Base-by-base conservation (phyloP, 2,888 invertebrate genomes). In the Ditula angustiorana region DNA sequence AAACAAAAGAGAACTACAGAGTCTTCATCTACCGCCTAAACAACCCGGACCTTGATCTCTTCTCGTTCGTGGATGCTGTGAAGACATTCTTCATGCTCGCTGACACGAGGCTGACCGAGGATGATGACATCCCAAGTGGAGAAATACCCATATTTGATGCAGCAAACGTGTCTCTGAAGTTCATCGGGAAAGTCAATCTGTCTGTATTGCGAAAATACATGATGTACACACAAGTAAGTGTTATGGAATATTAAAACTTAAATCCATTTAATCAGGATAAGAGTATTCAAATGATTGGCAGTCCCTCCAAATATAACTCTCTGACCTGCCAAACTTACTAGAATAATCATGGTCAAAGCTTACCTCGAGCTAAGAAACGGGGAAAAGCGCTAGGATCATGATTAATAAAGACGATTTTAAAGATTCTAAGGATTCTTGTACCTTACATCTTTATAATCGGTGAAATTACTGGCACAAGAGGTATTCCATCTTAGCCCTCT, bases 111-210 rank as follows among this genome's bases (percentile, higher is more conserved):
- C 92, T 96, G 70, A 94, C 95, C 16, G 92, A 92, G 28, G 95
- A 95, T 67, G 88, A 89, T 0, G 93, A 94, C 35, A 90, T 95
- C 52, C 93, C 95, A 0, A 92, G 94, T 0, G 96, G 96, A 0
- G 96, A 96, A 79, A 93, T 96, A 56, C 95, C 96, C 0, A 94
- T 96, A 52, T 96, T 96, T 71, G 96, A 96, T 79, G 94, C 96
- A 80, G 92, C 93, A 0, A 95, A 95, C 52, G 94, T 94, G 37
- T 90, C 94, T 0, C 79, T 96, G 63, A 94, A 94, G 66, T 96
- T 96, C 74, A 85, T 96, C 26, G 91, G 95, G 7, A 95, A 94
- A 84, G 85, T 95, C 2, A 94, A 94, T 41, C 82, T 96, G 47
- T 94, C 94, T 0, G 93, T 95, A 35, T 78, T 96, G 21, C 93